Base-by-base conservation (phyloP, 2,888 invertebrate species). In the Amiota mariae region DNA sequence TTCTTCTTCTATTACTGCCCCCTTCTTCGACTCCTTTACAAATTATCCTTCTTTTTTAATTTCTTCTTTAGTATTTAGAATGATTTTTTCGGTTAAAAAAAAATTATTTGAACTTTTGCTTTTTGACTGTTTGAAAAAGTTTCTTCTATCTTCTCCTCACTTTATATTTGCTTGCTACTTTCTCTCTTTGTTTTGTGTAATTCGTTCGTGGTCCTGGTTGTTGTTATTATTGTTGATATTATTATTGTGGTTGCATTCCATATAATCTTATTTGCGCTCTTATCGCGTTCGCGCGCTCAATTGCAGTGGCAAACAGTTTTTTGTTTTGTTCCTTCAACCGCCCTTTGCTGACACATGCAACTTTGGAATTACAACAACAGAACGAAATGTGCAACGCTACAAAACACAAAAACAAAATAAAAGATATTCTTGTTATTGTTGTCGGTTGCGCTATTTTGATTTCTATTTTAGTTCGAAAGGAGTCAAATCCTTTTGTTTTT, bases 41-140 rank as follows among this genome's bases (percentile, higher is more conserved):
- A 36, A 36, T 36, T 36, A 36, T 36, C 36, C 20, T 12, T 15
- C 46, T 56, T 67, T 70, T 72, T 73, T 57, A 64, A 68, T 71
- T 71, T 72, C 61, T 72, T 75, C 59, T 47, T 15, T 54, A 15
- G 15, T 54, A 54, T 54, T 13, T 54, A 54, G 8, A n/a, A 15
- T 54, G 54, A 15, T 54, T 8, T 15, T 54, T 54, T 54, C n/a
- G 54, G 13, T 54, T 54, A 15, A 54, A 54, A 54, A 36, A 36
- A 36, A 15, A 8, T 24, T 11, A 24, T 76, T 72, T 71, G 48
- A 81, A 81, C 80, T 81, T 81, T 81, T 77, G 77, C 77, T 76
- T 81, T 36, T 80, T 81, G 81, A 78, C 80, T 78, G 73, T 70
- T 68, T 74, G 76, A 70, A 75, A 78, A 75, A 72, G 71, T 78